phyloP scores from a whole-genome alignment of 2,888 invertebrate species.

The Orchesellides sinensis region DNA sequence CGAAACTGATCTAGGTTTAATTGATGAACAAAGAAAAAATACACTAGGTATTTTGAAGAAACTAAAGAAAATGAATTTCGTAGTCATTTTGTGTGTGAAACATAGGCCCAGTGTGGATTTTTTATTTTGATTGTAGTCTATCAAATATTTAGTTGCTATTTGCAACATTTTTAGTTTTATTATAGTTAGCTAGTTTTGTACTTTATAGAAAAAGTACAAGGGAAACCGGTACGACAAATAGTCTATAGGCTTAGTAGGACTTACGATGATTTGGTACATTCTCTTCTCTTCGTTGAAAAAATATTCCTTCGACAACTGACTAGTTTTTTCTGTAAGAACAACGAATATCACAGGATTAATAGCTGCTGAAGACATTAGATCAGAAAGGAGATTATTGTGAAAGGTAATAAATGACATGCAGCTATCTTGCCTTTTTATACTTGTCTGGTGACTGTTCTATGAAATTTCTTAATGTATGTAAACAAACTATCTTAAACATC shows the following conservation, averaged over 20 bases:
- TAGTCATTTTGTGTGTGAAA: neutral
- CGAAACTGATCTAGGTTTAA: neutral
- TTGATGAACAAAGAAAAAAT: neutral
- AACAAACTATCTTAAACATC: no score
- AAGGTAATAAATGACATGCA: no score
- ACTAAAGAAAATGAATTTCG: neutral
- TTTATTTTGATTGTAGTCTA: slow-evolving; percentile 12
- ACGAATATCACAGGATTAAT: no score
- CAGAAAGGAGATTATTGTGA: no score
- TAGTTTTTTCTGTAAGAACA: no score
- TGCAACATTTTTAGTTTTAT: neutral
- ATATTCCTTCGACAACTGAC: neutral
- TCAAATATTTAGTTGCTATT: neutral
- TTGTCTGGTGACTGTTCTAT: no score
- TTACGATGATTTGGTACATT: neutral
- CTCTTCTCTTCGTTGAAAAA: neutral
- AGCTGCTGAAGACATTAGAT: no score
- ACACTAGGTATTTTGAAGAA: neutral
- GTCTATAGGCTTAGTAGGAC: neutral
- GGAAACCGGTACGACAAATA: neutral
- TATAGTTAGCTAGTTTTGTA: neutral
- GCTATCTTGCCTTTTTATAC: no score
- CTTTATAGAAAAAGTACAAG: no score
- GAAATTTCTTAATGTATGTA: no score
- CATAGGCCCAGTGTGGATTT: neutral